A percentile compares a stretch with the other conserved stretches of the same genome.
These are phyloP conservation scores for Toxotes lorentzi DNA, from an alignment of 2,797 vertebrate genomes.

Conservation along the genomic window DNA sequence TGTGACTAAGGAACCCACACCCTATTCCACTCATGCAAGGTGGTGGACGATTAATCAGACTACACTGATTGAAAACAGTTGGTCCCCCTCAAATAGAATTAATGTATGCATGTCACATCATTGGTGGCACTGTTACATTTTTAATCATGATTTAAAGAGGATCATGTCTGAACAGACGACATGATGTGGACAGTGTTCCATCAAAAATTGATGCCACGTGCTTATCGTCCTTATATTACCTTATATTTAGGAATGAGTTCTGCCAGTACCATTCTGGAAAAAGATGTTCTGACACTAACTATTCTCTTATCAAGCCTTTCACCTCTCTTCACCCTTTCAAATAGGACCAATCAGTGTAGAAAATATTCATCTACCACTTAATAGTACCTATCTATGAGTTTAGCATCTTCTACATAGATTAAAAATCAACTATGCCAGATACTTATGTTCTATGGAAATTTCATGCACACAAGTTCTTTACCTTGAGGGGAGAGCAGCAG, in stretches of 20 bases:
- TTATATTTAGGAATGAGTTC: not conserved
- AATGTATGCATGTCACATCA: not conserved
- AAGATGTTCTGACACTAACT: not conserved
- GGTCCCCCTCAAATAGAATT: not conserved
- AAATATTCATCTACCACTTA: not conserved
- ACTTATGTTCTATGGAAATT: no score
- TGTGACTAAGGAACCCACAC: not conserved
- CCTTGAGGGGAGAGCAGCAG: no score
- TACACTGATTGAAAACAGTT: slow-evolving; percentile 4
- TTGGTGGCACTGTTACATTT: not conserved
- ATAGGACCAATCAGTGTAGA: not conserved
- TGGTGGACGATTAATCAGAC: not conserved
- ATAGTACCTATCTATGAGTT: no score
- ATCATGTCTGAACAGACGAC: not conserved
- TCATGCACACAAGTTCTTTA: no score
- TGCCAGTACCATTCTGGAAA: not conserved
- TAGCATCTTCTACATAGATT: no score
- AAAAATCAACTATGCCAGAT: no score
- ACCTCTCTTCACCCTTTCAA: not conserved
- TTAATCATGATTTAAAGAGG: not conserved
- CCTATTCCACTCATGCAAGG: not conserved
- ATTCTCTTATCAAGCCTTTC: not conserved
- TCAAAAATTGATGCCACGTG: not conserved
- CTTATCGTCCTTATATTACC: not conserved
- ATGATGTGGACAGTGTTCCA: not conserved